phyloP scores from a whole-genome alignment of 2,113 vertebrate genomes.

The Entomyzon cyanotis region DNA sequence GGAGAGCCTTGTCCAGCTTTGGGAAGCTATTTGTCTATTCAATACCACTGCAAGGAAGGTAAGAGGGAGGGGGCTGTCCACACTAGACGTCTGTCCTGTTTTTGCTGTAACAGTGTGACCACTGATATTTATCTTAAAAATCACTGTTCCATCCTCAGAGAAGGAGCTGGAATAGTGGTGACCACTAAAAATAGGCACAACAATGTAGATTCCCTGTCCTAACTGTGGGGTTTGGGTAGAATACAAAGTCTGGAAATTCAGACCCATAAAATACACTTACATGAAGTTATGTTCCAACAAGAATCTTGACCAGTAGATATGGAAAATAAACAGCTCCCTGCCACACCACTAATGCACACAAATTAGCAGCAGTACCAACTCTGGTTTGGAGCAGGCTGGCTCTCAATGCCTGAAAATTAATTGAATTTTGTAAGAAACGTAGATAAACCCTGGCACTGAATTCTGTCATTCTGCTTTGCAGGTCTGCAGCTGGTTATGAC shows the following conservation, averaged over 20 bases:
- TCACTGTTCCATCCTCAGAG: background rate
- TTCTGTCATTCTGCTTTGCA: conserved; percentile 59
- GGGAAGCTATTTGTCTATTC: conserved; percentile 89
- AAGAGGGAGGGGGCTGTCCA: background rate
- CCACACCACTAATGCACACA: background rate
- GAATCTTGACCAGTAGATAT: background rate
- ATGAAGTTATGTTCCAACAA: background rate
- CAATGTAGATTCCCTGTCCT: background rate
- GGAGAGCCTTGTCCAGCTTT: conserved; percentile 83
- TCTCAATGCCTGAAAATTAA: background rate
- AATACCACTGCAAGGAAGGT: conserved; percentile 90
- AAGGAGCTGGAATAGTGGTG: background rate
- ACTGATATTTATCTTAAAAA: background rate
- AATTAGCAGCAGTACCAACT: background rate
- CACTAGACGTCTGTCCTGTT: background rate
- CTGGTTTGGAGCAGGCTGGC: background rate
- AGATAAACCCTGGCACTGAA: background rate
- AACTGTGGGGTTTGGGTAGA: background rate
- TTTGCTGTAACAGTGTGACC: background rate
- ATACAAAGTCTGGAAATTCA: background rate
- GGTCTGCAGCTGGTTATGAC: conserved; percentile 82
- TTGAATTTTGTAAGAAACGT: background rate
- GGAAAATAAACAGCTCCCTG: background rate
- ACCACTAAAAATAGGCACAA: background rate
- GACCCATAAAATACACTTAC: background rate